phyloP scores from a whole-genome alignment of 2,797 vertebrate genomes.

The Falco naumanni region DNA sequence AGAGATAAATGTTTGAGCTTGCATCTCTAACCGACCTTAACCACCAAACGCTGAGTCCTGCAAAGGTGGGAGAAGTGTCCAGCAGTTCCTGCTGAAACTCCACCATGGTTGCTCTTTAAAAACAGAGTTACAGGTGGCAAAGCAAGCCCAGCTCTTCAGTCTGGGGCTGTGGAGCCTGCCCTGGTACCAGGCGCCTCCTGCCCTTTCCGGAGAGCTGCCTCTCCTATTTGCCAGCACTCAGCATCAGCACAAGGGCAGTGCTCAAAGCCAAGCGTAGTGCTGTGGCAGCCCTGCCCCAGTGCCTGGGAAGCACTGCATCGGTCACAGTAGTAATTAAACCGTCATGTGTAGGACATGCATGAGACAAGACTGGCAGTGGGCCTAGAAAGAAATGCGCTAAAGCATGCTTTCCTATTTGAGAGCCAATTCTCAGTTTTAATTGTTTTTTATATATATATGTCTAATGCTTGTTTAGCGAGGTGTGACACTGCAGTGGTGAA shows the following conservation, averaged over 20 bases:
- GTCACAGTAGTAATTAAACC: not conserved
- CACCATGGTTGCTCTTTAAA: not conserved
- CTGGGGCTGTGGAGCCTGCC: not conserved
- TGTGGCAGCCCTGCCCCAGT: not conserved
- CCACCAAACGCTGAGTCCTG: not conserved
- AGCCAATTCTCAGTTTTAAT: not conserved
- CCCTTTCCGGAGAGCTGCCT: not conserved
- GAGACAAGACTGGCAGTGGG: not conserved
- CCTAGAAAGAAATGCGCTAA: not conserved
- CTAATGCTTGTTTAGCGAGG: not conserved
- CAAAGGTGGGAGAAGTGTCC: not conserved
- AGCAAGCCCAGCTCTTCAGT: not conserved
- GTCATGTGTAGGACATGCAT: too few relatives aligned
- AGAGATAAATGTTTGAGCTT: not conserved
- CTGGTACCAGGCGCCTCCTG: too few relatives aligned
- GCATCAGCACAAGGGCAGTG: not conserved
- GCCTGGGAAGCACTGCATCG: not conserved
- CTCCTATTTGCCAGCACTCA: not conserved
- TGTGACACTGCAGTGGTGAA: not conserved
- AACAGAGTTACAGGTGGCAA: not conserved
- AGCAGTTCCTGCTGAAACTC: not conserved
- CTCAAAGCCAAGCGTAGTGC: not conserved
- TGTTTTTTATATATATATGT: not conserved
- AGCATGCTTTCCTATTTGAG: not conserved
- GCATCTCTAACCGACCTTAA: not conserved